A percentile compares a stretch with the other conserved stretches of the same genome.
These are phyloP conservation scores for Heteromurus nitidus DNA, from an alignment of 2,888 invertebrate species.

Conservation along the genomic window DNA sequence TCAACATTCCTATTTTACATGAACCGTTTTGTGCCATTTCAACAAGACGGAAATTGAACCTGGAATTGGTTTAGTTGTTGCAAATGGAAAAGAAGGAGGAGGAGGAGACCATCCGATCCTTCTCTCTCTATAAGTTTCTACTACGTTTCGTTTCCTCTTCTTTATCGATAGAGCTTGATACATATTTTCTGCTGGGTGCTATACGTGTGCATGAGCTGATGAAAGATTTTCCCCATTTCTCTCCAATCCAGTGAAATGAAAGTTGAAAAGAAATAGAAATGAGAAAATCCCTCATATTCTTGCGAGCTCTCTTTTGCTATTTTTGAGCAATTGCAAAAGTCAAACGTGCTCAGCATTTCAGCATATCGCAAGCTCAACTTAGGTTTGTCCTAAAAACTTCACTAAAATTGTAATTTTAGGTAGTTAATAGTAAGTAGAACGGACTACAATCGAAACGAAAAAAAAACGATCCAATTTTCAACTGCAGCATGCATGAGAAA, in stretches of 20 bases:
- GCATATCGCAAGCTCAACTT: too few relatives aligned
- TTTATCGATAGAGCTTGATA: not conserved
- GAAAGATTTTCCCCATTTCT: not conserved
- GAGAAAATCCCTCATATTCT: too few relatives aligned
- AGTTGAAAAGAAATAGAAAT: too few relatives aligned
- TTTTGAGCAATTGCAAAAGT: constrained; percentile 32
- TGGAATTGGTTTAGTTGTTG: constrained; percentile 55
- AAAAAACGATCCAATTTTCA: constrained; percentile 29
- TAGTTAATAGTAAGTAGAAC: constrained; percentile 31
- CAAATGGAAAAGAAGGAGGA: constrained; percentile 36
- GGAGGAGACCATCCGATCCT: constrained; percentile 24
- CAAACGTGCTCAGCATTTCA: too few relatives aligned
- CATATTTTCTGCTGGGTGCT: constrained; percentile 20
- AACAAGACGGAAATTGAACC: constrained; percentile 46
- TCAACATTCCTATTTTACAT: constrained; percentile 25
- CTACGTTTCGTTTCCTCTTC: not conserved
- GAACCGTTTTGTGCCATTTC: constrained; percentile 14
- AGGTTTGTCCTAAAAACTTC: too few relatives aligned
- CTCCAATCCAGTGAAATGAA: not conserved
- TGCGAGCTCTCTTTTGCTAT: constrained; percentile 11
- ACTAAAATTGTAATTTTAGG: constrained; percentile 45
- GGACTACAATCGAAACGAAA: not conserved
- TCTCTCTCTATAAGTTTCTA: not conserved
- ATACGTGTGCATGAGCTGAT: constrained; percentile 3
- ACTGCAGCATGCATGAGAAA: not conserved